Conservation (phyloP, 37 sponge, comb jelly and placozoan genomes). For the Cliona cf. orientalis region DNA sequence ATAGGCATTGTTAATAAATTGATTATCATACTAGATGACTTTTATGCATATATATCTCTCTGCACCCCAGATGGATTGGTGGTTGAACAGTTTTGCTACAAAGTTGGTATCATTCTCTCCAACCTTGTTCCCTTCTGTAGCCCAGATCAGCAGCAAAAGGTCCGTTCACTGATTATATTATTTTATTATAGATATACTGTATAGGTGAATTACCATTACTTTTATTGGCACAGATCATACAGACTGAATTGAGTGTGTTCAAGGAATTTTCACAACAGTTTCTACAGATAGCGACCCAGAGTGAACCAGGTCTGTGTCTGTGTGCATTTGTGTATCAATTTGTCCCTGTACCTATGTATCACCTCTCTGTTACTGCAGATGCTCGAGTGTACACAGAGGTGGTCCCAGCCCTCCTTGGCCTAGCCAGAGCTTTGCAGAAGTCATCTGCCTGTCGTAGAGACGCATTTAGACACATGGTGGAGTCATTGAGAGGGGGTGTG, state of each 20-base stretch:
- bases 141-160: neutral
- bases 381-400: constrained; percentile 3
- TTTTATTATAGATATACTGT: neutral
- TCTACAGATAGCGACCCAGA: neutral
- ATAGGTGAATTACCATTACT: neutral
- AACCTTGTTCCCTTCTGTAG: constrained; percentile 20
- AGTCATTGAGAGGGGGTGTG: neutral
- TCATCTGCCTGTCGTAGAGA: neutral
- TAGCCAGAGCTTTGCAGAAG: constrained; percentile 29
- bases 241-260: neutral
- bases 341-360: neutral
- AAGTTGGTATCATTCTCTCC: constrained; percentile 48
- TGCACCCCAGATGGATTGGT: constrained; percentile 46
- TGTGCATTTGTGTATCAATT: neutral
- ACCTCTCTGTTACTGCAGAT: constrained; percentile 14
- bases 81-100: constrained; percentile 55
- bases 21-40: neutral
- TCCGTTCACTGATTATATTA: neutral
- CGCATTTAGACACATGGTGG: constrained; percentile 20
- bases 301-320: neutral
- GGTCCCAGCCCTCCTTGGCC: constrained; percentile 52
- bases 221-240: neutral
- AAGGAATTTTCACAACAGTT: neutral
- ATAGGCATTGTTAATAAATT: neutral
- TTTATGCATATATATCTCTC: neutral